Evolutionary conservation across 2,113 vertebrate species (phyloP), one percentile per base, ranked within the genome.

Genomic region (Phylloscopus whistleri): DNA sequence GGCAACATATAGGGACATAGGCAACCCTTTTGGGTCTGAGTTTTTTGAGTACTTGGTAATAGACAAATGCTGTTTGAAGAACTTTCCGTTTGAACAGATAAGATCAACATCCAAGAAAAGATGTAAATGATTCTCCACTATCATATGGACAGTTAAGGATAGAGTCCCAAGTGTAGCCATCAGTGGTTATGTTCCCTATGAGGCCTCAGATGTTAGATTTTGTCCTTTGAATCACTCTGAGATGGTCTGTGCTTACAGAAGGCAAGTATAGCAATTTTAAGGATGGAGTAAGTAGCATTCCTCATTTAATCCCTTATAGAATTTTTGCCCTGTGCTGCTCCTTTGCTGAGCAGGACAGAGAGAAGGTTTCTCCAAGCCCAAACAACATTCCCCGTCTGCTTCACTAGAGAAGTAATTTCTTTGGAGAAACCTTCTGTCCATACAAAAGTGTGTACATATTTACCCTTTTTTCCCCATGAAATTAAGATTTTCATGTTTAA

Each of bases 321-420:
- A 30, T 33, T 78, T 56, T 77, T 62, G 15, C 31, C 33, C 22
- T 7, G 4, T 49, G 26, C 1, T 0, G 0, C 4, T 44, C 9
- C 24, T 59, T 77, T 74, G 18, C 9, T 27, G 10, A 37, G 22
- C 31, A 68, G 17, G 11, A 9, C 27, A 44, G 27, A 37, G 27
- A 43, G 7, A 48, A 28, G 16, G 6, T 15, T 86, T 59, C n/a
- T 60, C 23, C 67, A 35, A 74, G 39, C 11, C 9, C 56, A 59
- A 4, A 2, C 33, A 74, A 26, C 17, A 13, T 14, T 77, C 9
- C 8, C 16, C 2, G 0, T 13, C 7, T 74, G 33, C 26, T 72
- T 49, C 20, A 43, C 19, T n/a, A 37, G 2, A 72, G 18, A 6
- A 63, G 21, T 26, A 0, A 0, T 51, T 60, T 56, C 11, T 43